Base-by-base conservation (phyloP, 1,140 invertebrate species). In the Megalopta genalis region DNA sequence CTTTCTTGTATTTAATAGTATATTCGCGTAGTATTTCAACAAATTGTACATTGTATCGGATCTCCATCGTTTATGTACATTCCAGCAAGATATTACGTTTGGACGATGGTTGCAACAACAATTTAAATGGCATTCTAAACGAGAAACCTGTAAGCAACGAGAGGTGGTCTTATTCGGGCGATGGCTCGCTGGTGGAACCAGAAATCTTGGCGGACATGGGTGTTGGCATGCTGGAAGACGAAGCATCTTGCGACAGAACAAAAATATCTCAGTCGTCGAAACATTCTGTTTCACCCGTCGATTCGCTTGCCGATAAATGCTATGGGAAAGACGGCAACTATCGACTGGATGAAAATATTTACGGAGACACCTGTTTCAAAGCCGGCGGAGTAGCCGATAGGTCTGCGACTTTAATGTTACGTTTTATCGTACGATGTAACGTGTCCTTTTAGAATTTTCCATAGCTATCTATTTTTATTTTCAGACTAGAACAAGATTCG, bases 131-230 rank as follows among this genome's bases (percentile, higher is more conserved):
- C 65, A 85, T 87, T 27, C 68, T 84, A 12, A 86, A 89, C 37
- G 86, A 75, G 25, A 68, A 75, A 12, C 84, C 84, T 16, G 87
- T 86, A 71, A 87, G 85, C 75, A 83, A 14, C 52, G 71, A 71
- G 49, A 88, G 81, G 69, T 93, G 92, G 92, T 84, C 89, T 5
- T 92, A 85, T 80, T 88, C 91, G 5, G 90, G 86, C 16, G 88
- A 93, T 57, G 87, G 86, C 8, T 92, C 88, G 87, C 73, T 93
- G 9, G 90, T 92, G 18, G 91, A 93, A 73, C 88, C 92, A 25
- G 93, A 93, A 72, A 92, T 93, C 60, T 80, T 93, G 75, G 90
- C 93, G 77, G 93, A 93, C 39, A 91, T 93, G 90, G 93, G 93
- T 21, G 93, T 93, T 6, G 88, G 92, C 62, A 93, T 93, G 89